Base-by-base conservation (phyloP, 1,140 invertebrate genomes). In the Lordiphosa collinella region DNA sequence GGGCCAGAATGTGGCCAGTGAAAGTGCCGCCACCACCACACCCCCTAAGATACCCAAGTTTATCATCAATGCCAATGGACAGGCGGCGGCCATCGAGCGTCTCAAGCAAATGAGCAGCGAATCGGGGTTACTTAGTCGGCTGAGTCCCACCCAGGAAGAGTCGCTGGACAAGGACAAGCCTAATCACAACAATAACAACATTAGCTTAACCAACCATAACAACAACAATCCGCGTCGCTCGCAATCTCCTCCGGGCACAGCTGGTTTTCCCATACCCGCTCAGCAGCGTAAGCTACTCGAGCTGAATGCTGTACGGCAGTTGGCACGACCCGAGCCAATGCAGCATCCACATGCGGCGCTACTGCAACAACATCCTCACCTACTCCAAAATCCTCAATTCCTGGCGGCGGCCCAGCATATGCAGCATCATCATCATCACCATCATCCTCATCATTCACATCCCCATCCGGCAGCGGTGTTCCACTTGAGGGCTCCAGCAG, bases 91-190 rank as follows among this genome's bases (percentile, higher is more conserved):
- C 12, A 65, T 89, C 4, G 88, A 89, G 40, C 69, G 88, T 1
- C 54, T 89, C 3, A 89, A 89, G 62, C 88, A 89, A 38, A 76
- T 89, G 69, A 89, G 71, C 16, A 85, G 74, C 8, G 86, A 89
- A 5, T 54, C 74, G 10, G 66, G 62, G 8, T 49, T 85, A 49
- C 63, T 87, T 0, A 85, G 73, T 51, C 70, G 80, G 9, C 51
- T 86, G 0, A 88, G 88, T 76, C 88, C 88, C 7, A 47, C 29
- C 3, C 51, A 55, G 2, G 78, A 85, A 7, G 72, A 78, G 2
- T n/a, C 35, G 1, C 10, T 13, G 4, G 80, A 79, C n/a, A 73
- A 69, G 44, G 75, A 87, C 7, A 79, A 72, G 16, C 52, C 56
- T 43, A 66, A 48, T 37, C 82, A 75, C 9, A 64, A 43, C 49